Evolutionary conservation across 2,888 invertebrate genomes (phyloP).

Genomic region (Hemistola chrysoprasaria): DNA sequence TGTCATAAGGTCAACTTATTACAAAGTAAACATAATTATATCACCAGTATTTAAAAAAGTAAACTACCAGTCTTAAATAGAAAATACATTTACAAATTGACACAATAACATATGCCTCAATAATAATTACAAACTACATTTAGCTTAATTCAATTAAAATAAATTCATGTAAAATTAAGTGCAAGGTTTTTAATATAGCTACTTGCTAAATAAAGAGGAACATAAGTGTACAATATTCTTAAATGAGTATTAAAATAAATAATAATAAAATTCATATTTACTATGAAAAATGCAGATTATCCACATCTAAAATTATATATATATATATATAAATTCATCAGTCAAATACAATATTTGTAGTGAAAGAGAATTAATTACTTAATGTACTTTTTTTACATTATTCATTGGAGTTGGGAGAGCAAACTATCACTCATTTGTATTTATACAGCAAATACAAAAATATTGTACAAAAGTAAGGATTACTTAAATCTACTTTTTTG

Average conservation of each 20-base stretch:
- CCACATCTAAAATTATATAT: neutral
- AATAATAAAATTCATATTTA: neutral
- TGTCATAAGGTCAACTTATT: too few relatives aligned
- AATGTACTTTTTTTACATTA: too few relatives aligned
- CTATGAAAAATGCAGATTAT: neutral
- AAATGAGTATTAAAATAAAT: neutral
- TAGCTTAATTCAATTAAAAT: neutral
- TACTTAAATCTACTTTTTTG: constrained; percentile 20
- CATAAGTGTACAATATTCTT: constrained; percentile 1
- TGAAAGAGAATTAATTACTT: too few relatives aligned
- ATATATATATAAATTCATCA: neutral
- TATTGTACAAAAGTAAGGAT: constrained; percentile 22
- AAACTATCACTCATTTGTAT: constrained; percentile 5
- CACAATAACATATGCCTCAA: constrained; percentile 25
- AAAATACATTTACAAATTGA: constrained; percentile 27
- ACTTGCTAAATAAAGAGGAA: constrained; percentile 12
- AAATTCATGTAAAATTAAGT: constrained; percentile 2
- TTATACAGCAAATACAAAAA: constrained; percentile 26
- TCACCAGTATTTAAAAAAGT: too few relatives aligned
- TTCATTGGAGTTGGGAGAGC: too few relatives aligned
- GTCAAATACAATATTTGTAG: neutral
- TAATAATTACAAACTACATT: constrained; percentile 14
- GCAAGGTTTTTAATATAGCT: neutral
- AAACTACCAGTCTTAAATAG: neutral
- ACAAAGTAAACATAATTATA: too few relatives aligned